phyloP scores from a whole-genome alignment of 2,888 invertebrate genomes.

The Drosophila mayaguana region DNA sequence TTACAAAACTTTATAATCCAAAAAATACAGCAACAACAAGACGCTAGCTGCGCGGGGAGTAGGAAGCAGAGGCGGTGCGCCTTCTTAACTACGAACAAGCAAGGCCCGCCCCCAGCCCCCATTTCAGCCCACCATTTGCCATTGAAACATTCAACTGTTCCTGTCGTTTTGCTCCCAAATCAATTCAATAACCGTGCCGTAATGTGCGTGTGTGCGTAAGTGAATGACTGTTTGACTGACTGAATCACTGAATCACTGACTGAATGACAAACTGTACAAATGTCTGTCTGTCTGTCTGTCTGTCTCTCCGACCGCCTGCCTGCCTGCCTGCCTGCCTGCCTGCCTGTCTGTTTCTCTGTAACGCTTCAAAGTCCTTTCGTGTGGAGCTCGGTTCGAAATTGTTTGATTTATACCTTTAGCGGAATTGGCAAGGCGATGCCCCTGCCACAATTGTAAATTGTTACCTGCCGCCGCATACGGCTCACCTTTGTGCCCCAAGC shows the following conservation, averaged over 20 bases:
- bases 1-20: conserved; percentile 80
- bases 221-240: conserved; percentile 58
- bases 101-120: background rate
- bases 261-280: conserved; percentile 45
- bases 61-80: background rate
- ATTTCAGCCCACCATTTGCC: background rate
- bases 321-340: conserved; percentile 23
- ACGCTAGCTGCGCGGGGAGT: conserved; percentile 11
- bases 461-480: background rate
- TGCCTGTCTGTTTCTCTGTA: conserved; percentile 24
- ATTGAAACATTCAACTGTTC: conserved; percentile 27
- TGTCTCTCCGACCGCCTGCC: conserved; percentile 16
- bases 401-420: conserved; percentile 79
- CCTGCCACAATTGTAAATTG: background rate
- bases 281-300: conserved; percentile 19
- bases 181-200: conserved; percentile 71
- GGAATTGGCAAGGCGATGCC: conserved; percentile 60
- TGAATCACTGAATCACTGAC: conserved; percentile 56
- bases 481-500: conserved; percentile 26
- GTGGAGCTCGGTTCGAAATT: conserved; percentile 63
- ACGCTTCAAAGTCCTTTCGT: conserved; percentile 50
- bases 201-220: conserved; percentile 77
- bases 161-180: conserved; percentile 60
- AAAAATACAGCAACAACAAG: conserved; percentile 73
- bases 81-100: conserved; percentile 9